Conservation (phyloP, 2,113 vertebrate species). For the Salminus brasiliensis region DNA sequence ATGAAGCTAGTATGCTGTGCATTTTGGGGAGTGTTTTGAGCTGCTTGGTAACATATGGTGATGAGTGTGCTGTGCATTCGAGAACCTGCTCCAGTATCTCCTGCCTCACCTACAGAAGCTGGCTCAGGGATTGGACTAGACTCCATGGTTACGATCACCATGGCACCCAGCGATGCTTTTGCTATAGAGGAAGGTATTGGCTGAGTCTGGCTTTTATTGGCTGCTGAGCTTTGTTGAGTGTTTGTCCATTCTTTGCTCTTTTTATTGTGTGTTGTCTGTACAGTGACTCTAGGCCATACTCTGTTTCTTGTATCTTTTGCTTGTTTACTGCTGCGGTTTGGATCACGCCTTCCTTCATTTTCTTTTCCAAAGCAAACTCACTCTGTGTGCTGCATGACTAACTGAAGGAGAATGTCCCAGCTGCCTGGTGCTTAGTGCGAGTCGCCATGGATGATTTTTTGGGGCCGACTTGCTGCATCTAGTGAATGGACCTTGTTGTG, state of each 20-base stretch:
- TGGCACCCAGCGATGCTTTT: slow-evolving; percentile 73
- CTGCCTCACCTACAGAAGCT: slow-evolving; percentile 75
- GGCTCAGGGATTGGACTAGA: slow-evolving; percentile 86
- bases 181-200: slow-evolving; percentile 81
- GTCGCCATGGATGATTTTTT: slow-evolving; percentile 36
- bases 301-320: slow-evolving; percentile 27
- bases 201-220: slow-evolving; percentile 57
- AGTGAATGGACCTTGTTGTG: slow-evolving; percentile 5
- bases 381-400: slow-evolving; percentile 52
- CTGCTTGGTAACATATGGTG: neutral
- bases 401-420: slow-evolving; percentile 57
- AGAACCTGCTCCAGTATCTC: slow-evolving; percentile 61
- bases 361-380: slow-evolving; percentile 45
- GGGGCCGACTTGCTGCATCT: slow-evolving; percentile 44
- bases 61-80: slow-evolving; percentile 18
- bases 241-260: slow-evolving; percentile 18
- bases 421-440: slow-evolving; percentile 42
- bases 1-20: neutral
- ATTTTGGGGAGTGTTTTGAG: neutral
- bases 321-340: slow-evolving; percentile 56
- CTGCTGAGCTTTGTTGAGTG: slow-evolving; percentile 17
- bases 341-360: slow-evolving; percentile 53
- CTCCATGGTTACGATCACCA: slow-evolving; percentile 66
- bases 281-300: slow-evolving; percentile 25
- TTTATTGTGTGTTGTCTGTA: neutral